These are phyloP conservation scores for Ips nitidus DNA, from an alignment of 1,140 invertebrate genomes.

Conservation along the genomic window DNA sequence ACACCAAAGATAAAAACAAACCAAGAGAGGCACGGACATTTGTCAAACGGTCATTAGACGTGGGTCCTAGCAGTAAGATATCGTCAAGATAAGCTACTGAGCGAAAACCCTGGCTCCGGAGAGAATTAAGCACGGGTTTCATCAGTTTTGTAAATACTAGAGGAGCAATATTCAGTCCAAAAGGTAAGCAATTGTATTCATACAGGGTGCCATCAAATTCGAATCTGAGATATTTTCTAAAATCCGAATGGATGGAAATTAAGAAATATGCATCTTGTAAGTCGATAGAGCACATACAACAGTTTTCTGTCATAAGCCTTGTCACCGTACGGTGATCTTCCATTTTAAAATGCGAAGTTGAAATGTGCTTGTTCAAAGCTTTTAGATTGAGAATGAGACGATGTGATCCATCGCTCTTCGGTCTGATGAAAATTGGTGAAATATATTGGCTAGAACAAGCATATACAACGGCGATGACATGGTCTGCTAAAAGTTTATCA, in stretches of 20 bases:
- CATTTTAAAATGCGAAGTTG: not conserved
- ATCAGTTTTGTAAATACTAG: slow-evolving; percentile 19
- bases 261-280: not conserved
- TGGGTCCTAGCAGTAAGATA: not conserved
- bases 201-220: slow-evolving; percentile 6
- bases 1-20: not conserved
- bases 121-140: slow-evolving; percentile 11
- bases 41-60: not conserved
- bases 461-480: not conserved
- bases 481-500: not conserved
- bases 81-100: slow-evolving; percentile 2
- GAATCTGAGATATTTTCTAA: slow-evolving; percentile 11
- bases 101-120: not conserved
- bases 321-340: slow-evolving; percentile 9
- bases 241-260: not conserved
- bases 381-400: slow-evolving; percentile 11
- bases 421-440: not conserved
- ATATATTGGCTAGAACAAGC: not conserved
- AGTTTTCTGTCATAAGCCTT: slow-evolving; percentile 31
- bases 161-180: slow-evolving; percentile 2
- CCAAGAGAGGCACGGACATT: not conserved
- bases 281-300: not conserved
- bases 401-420: not conserved
- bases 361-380: not conserved
- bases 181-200: slow-evolving; percentile 24